phyloP scores from a whole-genome alignment of 2,113 vertebrate species.

The Montifringilla adamsi region DNA sequence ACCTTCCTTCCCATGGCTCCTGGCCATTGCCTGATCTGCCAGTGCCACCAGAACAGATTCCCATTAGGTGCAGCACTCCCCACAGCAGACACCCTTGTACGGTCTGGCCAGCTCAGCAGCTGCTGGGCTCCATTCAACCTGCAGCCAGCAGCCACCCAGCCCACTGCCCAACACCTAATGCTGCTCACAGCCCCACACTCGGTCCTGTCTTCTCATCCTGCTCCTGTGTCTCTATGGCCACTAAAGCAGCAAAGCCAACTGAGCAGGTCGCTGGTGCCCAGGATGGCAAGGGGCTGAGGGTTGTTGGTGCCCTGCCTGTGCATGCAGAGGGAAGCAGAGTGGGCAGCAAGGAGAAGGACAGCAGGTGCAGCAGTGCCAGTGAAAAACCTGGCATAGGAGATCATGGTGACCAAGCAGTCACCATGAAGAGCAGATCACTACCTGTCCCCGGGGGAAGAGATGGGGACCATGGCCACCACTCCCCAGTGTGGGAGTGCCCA shows the following conservation, averaged over 20 bases:
- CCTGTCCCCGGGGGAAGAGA: background rate
- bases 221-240: background rate
- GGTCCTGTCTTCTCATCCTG: background rate
- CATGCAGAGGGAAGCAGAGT: background rate
- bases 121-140: background rate
- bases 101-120: fast-evolving
- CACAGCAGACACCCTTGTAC: background rate
- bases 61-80: background rate
- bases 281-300: background rate
- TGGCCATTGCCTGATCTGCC: background rate
- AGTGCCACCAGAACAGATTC: background rate
- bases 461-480: background rate
- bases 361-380: background rate
- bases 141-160: background rate
- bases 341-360: background rate
- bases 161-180: background rate
- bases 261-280: background rate
- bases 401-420: background rate
- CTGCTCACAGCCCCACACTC: background rate
- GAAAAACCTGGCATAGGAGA: background rate
- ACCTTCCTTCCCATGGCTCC: background rate
- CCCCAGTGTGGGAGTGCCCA: background rate
- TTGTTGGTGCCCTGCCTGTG: background rate
- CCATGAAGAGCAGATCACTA: background rate
- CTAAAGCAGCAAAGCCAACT: background rate